These are phyloP conservation scores for Orgyia antiqua DNA, from an alignment of 2,888 invertebrate genomes.

Conservation along the genomic window DNA sequence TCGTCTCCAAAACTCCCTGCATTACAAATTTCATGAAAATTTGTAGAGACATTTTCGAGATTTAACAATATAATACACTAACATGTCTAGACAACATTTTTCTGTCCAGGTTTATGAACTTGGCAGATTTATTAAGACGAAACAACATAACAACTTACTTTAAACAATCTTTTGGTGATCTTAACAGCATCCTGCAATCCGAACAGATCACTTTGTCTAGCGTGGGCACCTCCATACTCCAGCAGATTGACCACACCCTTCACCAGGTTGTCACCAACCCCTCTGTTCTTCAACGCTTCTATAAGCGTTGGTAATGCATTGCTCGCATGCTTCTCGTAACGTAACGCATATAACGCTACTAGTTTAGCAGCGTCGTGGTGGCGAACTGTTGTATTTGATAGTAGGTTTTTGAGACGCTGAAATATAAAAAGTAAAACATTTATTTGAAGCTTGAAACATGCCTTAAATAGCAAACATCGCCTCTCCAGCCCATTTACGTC, in stretches of 20 bases:
- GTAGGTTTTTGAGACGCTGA: conserved; percentile 86
- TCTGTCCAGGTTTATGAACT: no score
- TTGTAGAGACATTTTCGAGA: no score
- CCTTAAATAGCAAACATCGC: no score
- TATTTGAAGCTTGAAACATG: no score
- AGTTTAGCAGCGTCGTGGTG: conserved; percentile 91
- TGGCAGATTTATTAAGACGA: no score
- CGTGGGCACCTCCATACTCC: conserved; percentile 91
- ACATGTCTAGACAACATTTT: no score
- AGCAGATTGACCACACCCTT: conserved; percentile 82
- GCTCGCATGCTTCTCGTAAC: conserved; percentile 93
- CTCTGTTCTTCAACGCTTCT: conserved; percentile 84
- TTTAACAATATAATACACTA: no score
- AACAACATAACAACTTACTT: no score
- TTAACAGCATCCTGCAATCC: conserved; percentile 90
- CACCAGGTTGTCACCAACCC: conserved; percentile 75
- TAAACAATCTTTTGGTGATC: conserved; percentile 93
- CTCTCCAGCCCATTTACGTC: no score
- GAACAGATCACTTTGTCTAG: conserved; percentile 90
- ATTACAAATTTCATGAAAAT: no score
- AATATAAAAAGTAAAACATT: no score
- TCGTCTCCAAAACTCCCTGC: no score
- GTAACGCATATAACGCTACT: conserved; percentile 94
- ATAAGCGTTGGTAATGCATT: conserved; percentile 86
- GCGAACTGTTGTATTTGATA: conserved; percentile 84